Evolutionary conservation across 1,140 invertebrate species (phyloP), one percentile per base, ranked within the genome.

Genomic region (Scaptodrosophila lebanonensis): DNA sequence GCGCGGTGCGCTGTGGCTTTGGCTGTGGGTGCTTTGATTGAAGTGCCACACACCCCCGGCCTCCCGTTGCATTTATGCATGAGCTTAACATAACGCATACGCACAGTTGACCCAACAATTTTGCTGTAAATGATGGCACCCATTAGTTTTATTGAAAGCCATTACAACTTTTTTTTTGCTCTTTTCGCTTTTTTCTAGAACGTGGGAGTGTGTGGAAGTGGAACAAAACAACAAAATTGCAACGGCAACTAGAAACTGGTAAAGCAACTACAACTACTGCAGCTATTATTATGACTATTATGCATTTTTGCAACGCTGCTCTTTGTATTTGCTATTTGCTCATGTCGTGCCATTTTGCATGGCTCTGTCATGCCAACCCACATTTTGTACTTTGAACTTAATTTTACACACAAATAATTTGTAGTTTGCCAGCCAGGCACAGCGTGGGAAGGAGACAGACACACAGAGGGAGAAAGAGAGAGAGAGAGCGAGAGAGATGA

Each of bases 381-480:
- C 73, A 68, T 79, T 65, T 79, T 79, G 64, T 79, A 58, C 73
- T 77, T 73, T 73, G 73, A 77, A 77, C 73, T 73, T 73, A 73
- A 77, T 77, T 71, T 64, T 35, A 66, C 62, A 76, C 72, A 67
- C 63, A 77, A 57, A 56, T 60, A 79, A 56, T 25, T 62, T 27
- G 51, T 40, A 47, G 13, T 47, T 15, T 11, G 30, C 43, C 50
- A 42, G 27, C 45, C 22, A 44, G 7, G 32, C 35, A 33, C 18
- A 27, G 3, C 11, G 15, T 36, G 9, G n/a, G n/a, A n/a, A 30
- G 18, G 3, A 9, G 3, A 20, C 2, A 36, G 3, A 16, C 6
- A 4, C 22, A 13, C 6, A n/a, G 5, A 51, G 11, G 7, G 1
- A n/a, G 2, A 18, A 7, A 22, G 11, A 7, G 30, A 35, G 4